Conservation (phyloP, 2,113 vertebrate species). For the Sprattus sprattus region DNA sequence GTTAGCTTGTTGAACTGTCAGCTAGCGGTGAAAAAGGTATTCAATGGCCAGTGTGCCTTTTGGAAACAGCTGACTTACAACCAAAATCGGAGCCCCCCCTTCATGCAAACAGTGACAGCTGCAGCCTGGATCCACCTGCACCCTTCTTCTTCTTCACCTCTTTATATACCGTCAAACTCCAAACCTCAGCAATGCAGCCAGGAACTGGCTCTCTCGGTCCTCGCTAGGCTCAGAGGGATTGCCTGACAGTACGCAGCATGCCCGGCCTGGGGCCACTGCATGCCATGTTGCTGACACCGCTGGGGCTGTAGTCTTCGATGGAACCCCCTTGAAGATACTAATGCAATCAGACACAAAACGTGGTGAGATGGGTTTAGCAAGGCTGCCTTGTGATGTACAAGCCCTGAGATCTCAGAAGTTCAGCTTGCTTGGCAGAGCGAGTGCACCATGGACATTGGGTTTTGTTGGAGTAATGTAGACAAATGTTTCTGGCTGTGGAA, state of each 20-base stretch:
- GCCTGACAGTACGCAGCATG: slow-evolving; percentile 45
- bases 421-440: slow-evolving; percentile 25
- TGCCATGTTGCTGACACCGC: slow-evolving; percentile 62
- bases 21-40: neutral
- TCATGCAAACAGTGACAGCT: slow-evolving; percentile 17
- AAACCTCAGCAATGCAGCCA: slow-evolving; percentile 6
- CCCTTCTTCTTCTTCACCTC: neutral
- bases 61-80: slow-evolving; percentile 26
- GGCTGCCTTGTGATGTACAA: slow-evolving; percentile 39
- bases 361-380: slow-evolving; percentile 35
- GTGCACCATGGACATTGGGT: slow-evolving; percentile 50
- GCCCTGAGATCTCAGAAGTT: slow-evolving; percentile 29
- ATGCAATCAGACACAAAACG: slow-evolving; percentile 45
- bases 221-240: slow-evolving; percentile 50
- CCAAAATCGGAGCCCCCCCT: slow-evolving; percentile 30
- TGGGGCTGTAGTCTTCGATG: slow-evolving; percentile 45
- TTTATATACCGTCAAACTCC: neutral
- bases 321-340: slow-evolving; percentile 35
- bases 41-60: slow-evolving; percentile 42
- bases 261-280: slow-evolving; percentile 59
- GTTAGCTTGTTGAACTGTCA: neutral
- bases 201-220: slow-evolving; percentile 35
- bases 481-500: slow-evolving; percentile 58
- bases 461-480: slow-evolving; percentile 59
- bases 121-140: slow-evolving; percentile 5